phyloP scores from a whole-genome alignment of 2,797 vertebrate genomes.

The Spatula clypeata region DNA sequence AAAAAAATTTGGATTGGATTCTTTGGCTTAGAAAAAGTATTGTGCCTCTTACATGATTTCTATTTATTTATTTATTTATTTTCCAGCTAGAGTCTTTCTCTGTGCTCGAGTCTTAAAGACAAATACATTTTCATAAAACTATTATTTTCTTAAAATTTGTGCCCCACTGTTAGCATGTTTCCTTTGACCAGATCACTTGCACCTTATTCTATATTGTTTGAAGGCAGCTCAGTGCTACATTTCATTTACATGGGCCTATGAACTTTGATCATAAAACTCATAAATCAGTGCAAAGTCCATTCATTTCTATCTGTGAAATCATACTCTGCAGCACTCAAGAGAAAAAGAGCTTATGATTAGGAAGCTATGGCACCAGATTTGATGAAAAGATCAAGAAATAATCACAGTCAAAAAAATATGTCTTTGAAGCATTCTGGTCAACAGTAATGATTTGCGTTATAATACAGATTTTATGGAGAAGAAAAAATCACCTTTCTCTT shows the following conservation, averaged over 20 bases:
- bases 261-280: background rate
- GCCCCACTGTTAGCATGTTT: background rate
- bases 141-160: background rate
- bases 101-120: background rate
- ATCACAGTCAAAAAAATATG: background rate
- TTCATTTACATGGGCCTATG: background rate
- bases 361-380: background rate
- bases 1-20: background rate
- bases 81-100: background rate
- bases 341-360: background rate
- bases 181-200: background rate
- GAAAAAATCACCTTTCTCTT: background rate
- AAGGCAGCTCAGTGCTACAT: background rate
- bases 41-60: background rate
- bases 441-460: background rate
- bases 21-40: background rate
- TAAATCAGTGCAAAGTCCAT: background rate
- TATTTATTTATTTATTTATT: background rate
- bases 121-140: background rate
- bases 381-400: background rate
- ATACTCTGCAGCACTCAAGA: background rate
- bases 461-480: background rate
- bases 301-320: background rate
- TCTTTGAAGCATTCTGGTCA: background rate
- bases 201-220: background rate